Evolutionary conservation across 2,113 vertebrate species (phyloP).

Genomic region (Daphoenositta chrysoptera): DNA sequence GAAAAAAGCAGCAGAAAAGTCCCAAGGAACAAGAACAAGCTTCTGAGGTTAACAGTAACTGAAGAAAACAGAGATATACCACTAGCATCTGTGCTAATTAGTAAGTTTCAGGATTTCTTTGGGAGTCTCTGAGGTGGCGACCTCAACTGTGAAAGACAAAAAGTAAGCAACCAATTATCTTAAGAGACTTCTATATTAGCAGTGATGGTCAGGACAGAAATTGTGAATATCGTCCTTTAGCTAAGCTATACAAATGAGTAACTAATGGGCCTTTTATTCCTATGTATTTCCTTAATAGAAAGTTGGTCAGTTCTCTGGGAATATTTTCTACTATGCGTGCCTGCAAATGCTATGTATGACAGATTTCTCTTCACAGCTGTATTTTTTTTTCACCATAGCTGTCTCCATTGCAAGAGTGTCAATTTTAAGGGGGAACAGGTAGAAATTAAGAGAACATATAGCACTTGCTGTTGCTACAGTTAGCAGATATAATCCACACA

Average conservation of each 20-base stretch:
- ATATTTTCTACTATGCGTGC: background rate
- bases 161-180: conserved; percentile 18
- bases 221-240: background rate
- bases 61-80: background rate
- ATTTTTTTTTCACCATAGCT: background rate
- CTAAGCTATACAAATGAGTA: background rate
- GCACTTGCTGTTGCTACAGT: background rate
- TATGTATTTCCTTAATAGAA: background rate
- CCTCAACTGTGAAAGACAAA: background rate
- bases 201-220: background rate
- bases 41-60: background rate
- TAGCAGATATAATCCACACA: background rate
- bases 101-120: background rate
- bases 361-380: background rate
- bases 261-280: background rate
- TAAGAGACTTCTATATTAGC: background rate
- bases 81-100: background rate
- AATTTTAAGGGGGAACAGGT: background rate
- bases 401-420: background rate
- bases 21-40: background rate
- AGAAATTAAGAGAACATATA: background rate
- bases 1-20: background rate
- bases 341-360: background rate
- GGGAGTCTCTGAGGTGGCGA: background rate
- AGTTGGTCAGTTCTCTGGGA: background rate